Evolutionary conservation across 2,113 vertebrate genomes (phyloP), one percentile per base, ranked within the genome.

Genomic region (Ophiodon elongatus): DNA sequence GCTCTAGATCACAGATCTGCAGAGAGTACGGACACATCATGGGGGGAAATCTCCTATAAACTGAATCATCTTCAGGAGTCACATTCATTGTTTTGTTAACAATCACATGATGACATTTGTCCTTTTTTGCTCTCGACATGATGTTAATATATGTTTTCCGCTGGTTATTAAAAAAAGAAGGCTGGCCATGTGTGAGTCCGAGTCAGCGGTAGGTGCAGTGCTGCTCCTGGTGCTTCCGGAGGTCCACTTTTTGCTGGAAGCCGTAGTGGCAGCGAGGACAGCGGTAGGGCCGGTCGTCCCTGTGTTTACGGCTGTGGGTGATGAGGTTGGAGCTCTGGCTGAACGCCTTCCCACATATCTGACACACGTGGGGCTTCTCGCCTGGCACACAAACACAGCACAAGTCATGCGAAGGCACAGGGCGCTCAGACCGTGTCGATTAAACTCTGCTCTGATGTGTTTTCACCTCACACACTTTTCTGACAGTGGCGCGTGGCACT

Each of bases 281-380:
- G 88, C 25, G 85, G 89, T 91, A 86, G 29, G 94, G 89, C 71
- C 88, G 88, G 31, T 77, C 56, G 10, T 83, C 85, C 10, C 41
- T 80, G 91, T 96, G 95, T 80, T 95, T 95, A 10, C 94, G 91
- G 76, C 93, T 93, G 93, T 96, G 95, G 33, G 95, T 96, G 92
- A 96, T 95, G 82, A 96, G 94, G 88, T 96, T 96, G 78, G 95
- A 95, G 85, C 95, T 96, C 85, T 96, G 95, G 83, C 95, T 96
- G 92, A 96, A 96, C 2, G 94, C 93, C 70, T 94, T 94, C 17
- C 95, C 95, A 78, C 95, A 96, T 82, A 94, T 93, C 67, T 85
- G 87, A 88, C 95, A 96, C 70, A 95, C 92, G 11, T 96, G 94
- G 4, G 95, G 95, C 87, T 95, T 96, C 84, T 96, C 95, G 0